Conservation (phyloP, 2,113 vertebrate species). For the Poeciliopsis prolifica region DNA sequence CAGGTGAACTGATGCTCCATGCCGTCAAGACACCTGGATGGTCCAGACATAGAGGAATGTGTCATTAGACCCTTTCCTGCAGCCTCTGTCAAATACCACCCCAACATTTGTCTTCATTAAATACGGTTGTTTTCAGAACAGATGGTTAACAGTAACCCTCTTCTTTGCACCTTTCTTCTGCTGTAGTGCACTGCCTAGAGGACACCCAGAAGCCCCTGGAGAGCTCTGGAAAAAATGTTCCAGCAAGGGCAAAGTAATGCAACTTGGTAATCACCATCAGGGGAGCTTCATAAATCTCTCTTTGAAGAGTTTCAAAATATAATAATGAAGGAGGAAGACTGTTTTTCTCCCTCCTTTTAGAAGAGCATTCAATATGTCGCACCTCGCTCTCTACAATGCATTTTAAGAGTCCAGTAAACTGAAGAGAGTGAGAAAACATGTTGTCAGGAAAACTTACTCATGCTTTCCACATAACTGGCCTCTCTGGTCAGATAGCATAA, state of each 20-base stretch:
- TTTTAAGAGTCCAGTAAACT: neutral
- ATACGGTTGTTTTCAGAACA: constrained; percentile 75
- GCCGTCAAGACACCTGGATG: constrained; percentile 38
- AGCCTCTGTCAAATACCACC: constrained; percentile 66
- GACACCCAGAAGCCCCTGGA: constrained; percentile 56
- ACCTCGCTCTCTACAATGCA: neutral
- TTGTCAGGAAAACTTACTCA: neutral
- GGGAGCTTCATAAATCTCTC: constrained; percentile 57
- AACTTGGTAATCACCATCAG: constrained; percentile 59
- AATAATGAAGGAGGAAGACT: constrained; percentile 39
- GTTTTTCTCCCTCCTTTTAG: neutral
- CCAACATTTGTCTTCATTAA: constrained; percentile 82
- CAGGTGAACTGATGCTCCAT: constrained; percentile 7
- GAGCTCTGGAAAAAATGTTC: constrained; percentile 37
- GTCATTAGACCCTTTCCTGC: constrained; percentile 76
- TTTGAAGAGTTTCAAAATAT: constrained; percentile 47
- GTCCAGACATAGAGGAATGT: constrained; percentile 63
- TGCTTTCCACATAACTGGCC: neutral
- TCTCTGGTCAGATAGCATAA: neutral
- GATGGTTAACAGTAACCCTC: constrained; percentile 77
- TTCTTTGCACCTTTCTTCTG: constrained; percentile 48
- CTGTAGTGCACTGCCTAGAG: constrained; percentile 75
- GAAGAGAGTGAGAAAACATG: neutral
- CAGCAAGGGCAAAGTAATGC: constrained; percentile 33
- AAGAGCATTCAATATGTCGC: constrained; percentile 39